A percentile compares a stretch with the other conserved stretches of the same genome.
phyloP scores from a whole-genome alignment of 1,140 invertebrate genomes.

The Dreissena rostriformis region DNA sequence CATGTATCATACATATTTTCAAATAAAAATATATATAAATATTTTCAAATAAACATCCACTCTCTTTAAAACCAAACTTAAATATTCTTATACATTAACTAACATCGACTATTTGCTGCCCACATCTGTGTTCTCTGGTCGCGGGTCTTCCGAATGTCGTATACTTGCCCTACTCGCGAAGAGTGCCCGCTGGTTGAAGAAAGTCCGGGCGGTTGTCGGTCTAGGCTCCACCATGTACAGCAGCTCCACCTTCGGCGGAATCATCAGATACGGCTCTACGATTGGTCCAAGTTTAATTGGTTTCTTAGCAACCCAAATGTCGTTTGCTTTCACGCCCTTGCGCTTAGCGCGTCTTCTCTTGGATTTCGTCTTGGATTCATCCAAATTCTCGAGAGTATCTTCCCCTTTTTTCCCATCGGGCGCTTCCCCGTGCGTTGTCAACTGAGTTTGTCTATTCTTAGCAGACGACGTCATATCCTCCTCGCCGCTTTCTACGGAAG shows the following conservation, averaged over 20 bases:
- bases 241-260: constrained; percentile 42
- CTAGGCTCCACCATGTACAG: constrained; percentile 41
- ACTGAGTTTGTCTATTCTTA: not conserved
- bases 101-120: too few relatives aligned
- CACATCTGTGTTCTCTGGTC: not conserved
- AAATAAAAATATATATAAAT: too few relatives aligned
- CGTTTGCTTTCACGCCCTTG: too few relatives aligned
- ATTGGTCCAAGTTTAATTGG: constrained; percentile 50
- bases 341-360: too few relatives aligned
- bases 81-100: too few relatives aligned
- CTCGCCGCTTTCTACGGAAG: constrained; percentile 10
- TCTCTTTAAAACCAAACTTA: too few relatives aligned
- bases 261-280: constrained; percentile 44
- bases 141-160: not conserved
- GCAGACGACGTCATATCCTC: constrained; percentile 1
- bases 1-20: too few relatives aligned
- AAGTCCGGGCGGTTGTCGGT: constrained; percentile 35
- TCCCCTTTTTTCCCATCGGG: too few relatives aligned
- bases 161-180: constrained; percentile 42
- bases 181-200: constrained; percentile 31
- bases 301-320: constrained; percentile 1
- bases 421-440: not conserved
- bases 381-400: too few relatives aligned
- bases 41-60: too few relatives aligned
- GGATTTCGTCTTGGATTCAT: too few relatives aligned